phyloP scores from a whole-genome alignment of 2,888 invertebrate species.

The Diaphora mendica region DNA sequence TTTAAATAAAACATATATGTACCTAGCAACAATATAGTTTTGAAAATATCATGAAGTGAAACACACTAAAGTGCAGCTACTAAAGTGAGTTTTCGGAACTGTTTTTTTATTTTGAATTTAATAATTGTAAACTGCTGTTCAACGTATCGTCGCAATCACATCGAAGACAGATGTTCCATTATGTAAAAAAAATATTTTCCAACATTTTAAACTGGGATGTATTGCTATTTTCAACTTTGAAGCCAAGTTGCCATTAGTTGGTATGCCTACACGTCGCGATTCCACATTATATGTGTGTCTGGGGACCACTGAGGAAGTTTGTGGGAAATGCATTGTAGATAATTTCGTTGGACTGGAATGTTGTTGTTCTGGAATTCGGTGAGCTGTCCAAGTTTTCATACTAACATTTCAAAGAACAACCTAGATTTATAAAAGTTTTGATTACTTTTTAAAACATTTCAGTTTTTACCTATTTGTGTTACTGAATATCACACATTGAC shows the following conservation, averaged over 20 bases:
- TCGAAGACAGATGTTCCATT: neutral
- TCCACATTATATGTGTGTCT: conserved; percentile 35
- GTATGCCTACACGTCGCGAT: conserved; percentile 22
- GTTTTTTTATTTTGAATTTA: neutral
- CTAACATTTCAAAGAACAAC: neutral
- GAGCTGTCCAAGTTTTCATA: conserved; percentile 55
- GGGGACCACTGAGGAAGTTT: conserved; percentile 57
- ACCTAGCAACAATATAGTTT: neutral
- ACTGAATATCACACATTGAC: too few species aligned
- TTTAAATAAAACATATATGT: neutral
- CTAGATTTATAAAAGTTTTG: neutral
- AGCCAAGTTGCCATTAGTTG: conserved; percentile 22
- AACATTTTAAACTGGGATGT: conserved; percentile 4
- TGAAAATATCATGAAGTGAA: neutral
- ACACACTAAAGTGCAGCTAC: neutral
- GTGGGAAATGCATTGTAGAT: conserved; percentile 63
- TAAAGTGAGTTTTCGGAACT: neutral
- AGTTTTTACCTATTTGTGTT: neutral
- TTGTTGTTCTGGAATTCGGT: conserved; percentile 55
- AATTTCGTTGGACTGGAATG: conserved; percentile 66
- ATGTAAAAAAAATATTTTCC: too few species aligned
- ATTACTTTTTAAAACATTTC: neutral
- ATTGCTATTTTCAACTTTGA: conserved; percentile 25
- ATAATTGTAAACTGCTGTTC: neutral
- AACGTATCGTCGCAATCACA: neutral